phyloP scores from a whole-genome alignment of 2,888 invertebrate species.

The Urechis unicinctus region DNA sequence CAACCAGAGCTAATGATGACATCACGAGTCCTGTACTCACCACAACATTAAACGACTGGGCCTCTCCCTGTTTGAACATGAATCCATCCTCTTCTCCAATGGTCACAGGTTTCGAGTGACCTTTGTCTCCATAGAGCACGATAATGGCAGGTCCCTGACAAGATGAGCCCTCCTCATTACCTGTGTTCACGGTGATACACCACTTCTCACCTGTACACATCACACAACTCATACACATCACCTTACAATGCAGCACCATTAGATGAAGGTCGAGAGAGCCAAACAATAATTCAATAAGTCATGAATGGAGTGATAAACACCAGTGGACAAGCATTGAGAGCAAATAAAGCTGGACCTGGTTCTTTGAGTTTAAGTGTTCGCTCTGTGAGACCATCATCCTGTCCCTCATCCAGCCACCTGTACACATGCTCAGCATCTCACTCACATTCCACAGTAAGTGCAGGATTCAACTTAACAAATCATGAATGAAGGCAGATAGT shows the following conservation, averaged over 20 bases:
- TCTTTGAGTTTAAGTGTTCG: slow-evolving; percentile 5
- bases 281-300: no score
- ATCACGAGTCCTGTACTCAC: not conserved
- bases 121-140: slow-evolving; percentile 40
- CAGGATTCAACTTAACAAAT: no score
- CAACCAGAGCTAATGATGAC: no score
- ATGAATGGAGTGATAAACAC: no score
- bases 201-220: slow-evolving; percentile 2
- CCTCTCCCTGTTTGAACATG: not conserved
- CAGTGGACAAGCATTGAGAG: no score
- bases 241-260: no score
- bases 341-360: no score
- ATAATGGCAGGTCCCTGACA: slow-evolving; percentile 4
- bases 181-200: not conserved
- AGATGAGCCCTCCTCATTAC: not conserved
- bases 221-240: no score
- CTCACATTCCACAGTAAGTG: no score
- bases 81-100: not conserved
- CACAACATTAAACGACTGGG: not conserved
- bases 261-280: no score
- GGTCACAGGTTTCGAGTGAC: slow-evolving; percentile 1
- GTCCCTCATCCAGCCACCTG: slow-evolving; percentile 28
- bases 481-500: no score
- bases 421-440: not conserved
- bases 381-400: slow-evolving; percentile 28